These are phyloP conservation scores for Microcebus lehilahytsara DNA, from an alignment of 2,113 vertebrate genomes.

Conservation along the genomic window DNA sequence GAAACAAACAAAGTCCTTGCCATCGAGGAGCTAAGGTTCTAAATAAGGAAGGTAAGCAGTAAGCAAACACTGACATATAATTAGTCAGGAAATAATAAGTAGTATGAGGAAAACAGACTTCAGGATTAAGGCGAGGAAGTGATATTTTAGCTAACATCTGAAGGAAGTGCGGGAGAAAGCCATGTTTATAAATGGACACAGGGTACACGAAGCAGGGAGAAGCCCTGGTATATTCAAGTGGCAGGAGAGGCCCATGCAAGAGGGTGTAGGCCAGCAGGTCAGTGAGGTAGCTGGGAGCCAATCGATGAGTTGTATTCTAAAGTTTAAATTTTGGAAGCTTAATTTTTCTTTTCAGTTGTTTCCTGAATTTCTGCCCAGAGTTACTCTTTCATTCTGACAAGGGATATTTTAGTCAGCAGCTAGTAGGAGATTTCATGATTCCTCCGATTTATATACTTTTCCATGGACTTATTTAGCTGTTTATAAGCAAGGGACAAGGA, in stretches of 20 bases:
- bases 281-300: neutral
- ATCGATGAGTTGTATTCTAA: neutral
- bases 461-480: neutral
- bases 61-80: neutral
- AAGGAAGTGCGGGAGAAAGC: neutral
- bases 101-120: neutral
- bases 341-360: neutral
- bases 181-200: neutral
- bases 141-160: neutral
- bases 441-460: slow-evolving; percentile 22
- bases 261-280: neutral
- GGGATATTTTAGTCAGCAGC: neutral
- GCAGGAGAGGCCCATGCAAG: fast-evolving
- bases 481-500: slow-evolving; percentile 46
- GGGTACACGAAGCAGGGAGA: neutral
- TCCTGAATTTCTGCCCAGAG: slow-evolving; percentile 14
- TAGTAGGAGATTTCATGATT: neutral
- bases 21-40: neutral
- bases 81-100: neutral
- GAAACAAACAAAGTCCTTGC: neutral
- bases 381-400: slow-evolving; percentile 39
- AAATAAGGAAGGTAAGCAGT: neutral
- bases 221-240: fast-evolving
- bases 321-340: slow-evolving; percentile 23
- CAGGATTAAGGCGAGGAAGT: neutral